Evolutionary conservation across 2,797 vertebrate species (phyloP).

Genomic region (Hoplostethus mediterraneus): DNA sequence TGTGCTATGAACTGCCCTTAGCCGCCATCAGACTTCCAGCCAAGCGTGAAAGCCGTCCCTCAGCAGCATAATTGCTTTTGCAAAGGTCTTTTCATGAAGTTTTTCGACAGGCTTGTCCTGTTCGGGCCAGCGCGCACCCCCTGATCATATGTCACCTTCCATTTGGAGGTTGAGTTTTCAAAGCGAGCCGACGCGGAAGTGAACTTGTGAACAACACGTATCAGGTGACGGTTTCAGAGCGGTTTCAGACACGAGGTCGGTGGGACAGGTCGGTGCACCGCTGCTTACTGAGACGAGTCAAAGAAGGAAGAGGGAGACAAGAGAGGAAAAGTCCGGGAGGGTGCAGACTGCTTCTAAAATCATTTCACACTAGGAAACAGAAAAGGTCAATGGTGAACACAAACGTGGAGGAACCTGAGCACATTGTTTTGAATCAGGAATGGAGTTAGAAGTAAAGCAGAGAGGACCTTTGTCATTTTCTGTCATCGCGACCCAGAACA

Average conservation of each 20-base stretch:
- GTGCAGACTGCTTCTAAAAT: too few relatives aligned
- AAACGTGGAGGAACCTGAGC: constrained; percentile 33
- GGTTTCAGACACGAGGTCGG: background rate
- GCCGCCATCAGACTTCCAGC: background rate
- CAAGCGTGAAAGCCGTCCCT: background rate
- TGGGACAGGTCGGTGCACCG: background rate
- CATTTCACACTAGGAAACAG: constrained; percentile 38
- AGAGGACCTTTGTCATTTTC: constrained; percentile 5
- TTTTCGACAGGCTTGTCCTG: background rate
- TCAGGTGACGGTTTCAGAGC: background rate
- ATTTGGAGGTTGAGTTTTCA: constrained; percentile 7
- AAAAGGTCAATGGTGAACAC: constrained; percentile 43
- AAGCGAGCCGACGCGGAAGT: constrained; percentile 13
- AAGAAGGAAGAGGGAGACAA: constrained; percentile 3
- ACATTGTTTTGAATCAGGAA: constrained; percentile 17
- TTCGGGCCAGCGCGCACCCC: background rate
- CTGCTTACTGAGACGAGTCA: constrained; percentile 18
- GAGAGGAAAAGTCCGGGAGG: constrained; percentile 13
- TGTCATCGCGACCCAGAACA: background rate
- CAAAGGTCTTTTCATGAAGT: background rate
- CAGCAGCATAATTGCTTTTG: constrained; percentile 5
- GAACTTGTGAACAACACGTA: constrained; percentile 17
- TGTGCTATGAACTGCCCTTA: constrained; percentile 3
- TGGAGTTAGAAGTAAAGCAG: constrained; percentile 1
- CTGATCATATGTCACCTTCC: background rate